These are phyloP conservation scores for Apus apus DNA, from an alignment of 2,113 vertebrate genomes.

Conservation along the genomic window DNA sequence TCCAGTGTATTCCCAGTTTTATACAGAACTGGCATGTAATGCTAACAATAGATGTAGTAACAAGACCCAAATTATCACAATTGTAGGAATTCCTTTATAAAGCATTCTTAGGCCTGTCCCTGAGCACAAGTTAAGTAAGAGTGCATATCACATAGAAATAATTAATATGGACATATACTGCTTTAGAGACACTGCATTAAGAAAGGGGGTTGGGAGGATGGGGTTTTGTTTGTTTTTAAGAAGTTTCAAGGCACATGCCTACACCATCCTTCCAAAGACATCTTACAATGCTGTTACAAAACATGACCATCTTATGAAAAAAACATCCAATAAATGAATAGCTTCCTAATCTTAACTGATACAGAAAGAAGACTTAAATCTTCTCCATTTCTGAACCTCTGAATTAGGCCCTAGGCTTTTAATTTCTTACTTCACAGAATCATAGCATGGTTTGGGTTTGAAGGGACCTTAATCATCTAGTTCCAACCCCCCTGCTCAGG, in stretches of 20 bases:
- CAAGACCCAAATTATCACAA: neutral
- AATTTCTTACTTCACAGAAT: neutral
- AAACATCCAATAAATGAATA: neutral
- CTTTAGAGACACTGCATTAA: neutral
- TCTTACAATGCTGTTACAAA: neutral
- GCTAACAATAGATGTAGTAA: neutral
- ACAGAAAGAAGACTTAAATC: neutral
- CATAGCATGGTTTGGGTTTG: too few species aligned
- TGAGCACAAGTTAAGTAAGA: neutral
- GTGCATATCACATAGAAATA: neutral
- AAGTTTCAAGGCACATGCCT: neutral
- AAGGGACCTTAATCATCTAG: too few species aligned
- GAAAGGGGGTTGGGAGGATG: neutral
- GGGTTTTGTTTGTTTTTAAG: neutral
- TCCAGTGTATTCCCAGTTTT: neutral
- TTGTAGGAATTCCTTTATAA: neutral
- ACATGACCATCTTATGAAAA: neutral
- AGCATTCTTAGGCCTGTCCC: neutral
- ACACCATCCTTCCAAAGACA: neutral
- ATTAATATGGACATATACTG: neutral
- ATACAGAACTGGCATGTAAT: rapidly evolving
- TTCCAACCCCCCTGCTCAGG: too few species aligned
- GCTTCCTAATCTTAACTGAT: neutral
- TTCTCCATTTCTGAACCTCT: neutral
- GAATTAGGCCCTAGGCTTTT: neutral